Evolutionary conservation across 53 echinoderm and acorn worm genomes (phyloP), one percentile per base, ranked within the genome.

Genomic region (Actinopyga echinites): DNA sequence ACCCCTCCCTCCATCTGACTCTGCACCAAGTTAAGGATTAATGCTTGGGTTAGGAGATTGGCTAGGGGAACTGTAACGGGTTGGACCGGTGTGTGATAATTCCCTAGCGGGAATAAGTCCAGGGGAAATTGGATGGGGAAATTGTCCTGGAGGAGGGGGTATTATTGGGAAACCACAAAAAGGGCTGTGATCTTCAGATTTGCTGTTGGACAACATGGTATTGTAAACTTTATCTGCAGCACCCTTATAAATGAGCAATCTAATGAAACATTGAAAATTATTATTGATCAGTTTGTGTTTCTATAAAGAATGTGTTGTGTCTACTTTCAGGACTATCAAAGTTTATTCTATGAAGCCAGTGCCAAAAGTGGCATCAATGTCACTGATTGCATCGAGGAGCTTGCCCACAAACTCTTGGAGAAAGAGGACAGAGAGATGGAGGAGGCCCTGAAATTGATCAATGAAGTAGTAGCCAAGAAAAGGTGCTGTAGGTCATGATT

Each of bases 371-470:
- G 96, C 8, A 31, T 75, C 35, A 94, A 93, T 45, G 92, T 96
- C 31, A 55, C 58, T 0, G 90, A 91, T 44, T 89, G 85, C 11
- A 86, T 96, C 65, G 75, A 74, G 10, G 81, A 83, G 22, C 86
- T 96, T 64, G 91, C 93, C 8, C 88, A 74, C 40, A 77, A 85
- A 21, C 82, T 96, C 30, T 73, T 90, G 74, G 85, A 93, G 56
- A 83, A 80, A 52, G 93, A 96, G 71, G 96, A 96, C 64, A 69
- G 91, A 38, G 96, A 96, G 61, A 93, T 96, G 8, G 92, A 96
- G 85, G 93, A 93, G 58, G 86, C 93, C 11, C 89, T 96, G 35
- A 88, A 87, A 21, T 84, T 96, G 20, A 78, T 71, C 6, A 87
- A 87, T 7, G 86, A 82, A 58, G 78, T 55, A 24, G 53, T 56